These are phyloP conservation scores for Bombus waltoni DNA, from an alignment of 1,140 invertebrate species.

Conservation along the genomic window DNA sequence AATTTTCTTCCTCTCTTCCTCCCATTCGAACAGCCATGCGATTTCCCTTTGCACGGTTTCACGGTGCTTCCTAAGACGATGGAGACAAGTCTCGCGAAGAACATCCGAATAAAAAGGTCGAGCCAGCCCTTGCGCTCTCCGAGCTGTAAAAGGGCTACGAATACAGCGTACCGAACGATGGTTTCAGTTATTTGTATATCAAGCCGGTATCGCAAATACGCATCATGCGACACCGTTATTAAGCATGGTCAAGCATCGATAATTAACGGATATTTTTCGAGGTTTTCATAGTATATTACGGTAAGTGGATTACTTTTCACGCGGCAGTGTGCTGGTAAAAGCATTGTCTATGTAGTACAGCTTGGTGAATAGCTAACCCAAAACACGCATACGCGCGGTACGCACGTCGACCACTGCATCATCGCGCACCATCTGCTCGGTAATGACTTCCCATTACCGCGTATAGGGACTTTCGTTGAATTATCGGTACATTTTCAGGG, in stretches of 20 bases:
- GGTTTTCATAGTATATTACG: slow-evolving; percentile 64
- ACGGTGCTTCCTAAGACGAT: no score
- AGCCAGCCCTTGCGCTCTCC: neutral
- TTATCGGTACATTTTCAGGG: slow-evolving; percentile 79
- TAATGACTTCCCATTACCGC: slow-evolving; percentile 82
- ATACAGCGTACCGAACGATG: neutral
- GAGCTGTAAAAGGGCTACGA: neutral
- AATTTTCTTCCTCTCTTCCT: no score
- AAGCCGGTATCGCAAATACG: slow-evolving; percentile 39
- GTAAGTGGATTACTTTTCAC: slow-evolving; percentile 67
- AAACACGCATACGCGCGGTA: slow-evolving; percentile 76
- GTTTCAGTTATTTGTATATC: slow-evolving; percentile 35
- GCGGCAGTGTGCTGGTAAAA: slow-evolving; percentile 53
- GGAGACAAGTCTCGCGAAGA: neutral
- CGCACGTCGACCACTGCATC: slow-evolving; percentile 80
- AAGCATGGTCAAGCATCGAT: slow-evolving; percentile 57
- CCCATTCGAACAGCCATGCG: no score
- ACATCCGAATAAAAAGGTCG: neutral
- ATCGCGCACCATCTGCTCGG: slow-evolving; percentile 82
- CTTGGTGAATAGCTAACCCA: slow-evolving; percentile 69
- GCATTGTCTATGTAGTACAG: slow-evolving; percentile 58
- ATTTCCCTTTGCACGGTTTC: no score
- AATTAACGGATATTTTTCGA: slow-evolving; percentile 65
- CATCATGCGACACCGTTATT: slow-evolving; percentile 51
- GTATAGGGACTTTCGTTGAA: slow-evolving; percentile 80